These are phyloP conservation scores for Drosophila pandora DNA, from an alignment of 1,140 invertebrate genomes.

Conservation along the genomic window DNA sequence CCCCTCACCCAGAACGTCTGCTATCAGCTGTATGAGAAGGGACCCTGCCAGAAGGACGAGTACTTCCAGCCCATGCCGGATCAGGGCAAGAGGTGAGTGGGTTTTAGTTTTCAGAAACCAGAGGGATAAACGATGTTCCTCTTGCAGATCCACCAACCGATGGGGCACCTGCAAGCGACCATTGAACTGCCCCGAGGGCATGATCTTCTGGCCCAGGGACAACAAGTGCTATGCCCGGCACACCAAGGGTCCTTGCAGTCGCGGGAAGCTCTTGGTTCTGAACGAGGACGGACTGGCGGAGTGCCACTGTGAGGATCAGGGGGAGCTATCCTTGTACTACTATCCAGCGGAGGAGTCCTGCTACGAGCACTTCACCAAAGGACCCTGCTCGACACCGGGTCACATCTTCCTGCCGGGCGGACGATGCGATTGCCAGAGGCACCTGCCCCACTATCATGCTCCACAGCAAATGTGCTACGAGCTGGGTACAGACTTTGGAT, in stretches of 20 bases:
- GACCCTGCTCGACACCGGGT: constrained; percentile 89
- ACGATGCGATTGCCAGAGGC: constrained; percentile 88
- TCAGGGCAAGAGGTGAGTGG: constrained; percentile 54
- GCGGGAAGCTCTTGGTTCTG: constrained; percentile 87
- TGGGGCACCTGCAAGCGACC: constrained; percentile 89
- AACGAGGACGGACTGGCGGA: constrained; percentile 86
- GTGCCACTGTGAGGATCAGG: constrained; percentile 85
- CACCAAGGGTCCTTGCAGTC: constrained; percentile 89
- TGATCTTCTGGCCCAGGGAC: constrained; percentile 90
- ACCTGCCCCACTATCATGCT: constrained; percentile 89
- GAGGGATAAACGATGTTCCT: neutral
- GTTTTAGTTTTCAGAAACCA: neutral
- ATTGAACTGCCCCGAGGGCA: constrained; percentile 85
- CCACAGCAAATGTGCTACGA: constrained; percentile 89
- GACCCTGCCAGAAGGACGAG: constrained; percentile 88
- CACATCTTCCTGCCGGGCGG: constrained; percentile 90
- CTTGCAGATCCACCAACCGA: constrained; percentile 78
- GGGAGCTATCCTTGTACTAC: constrained; percentile 84
- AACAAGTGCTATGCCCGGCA: constrained; percentile 88
- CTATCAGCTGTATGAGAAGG: constrained; percentile 88
- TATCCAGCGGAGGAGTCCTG: constrained; percentile 87
- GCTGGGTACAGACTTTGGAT: constrained; percentile 85
- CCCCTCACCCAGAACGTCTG: constrained; percentile 85
- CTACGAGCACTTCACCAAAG: constrained; percentile 90
- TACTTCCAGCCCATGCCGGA: constrained; percentile 73